These are phyloP conservation scores for Picathartes gymnocephalus DNA, from an alignment of 2,113 vertebrate species.

Conservation along the genomic window DNA sequence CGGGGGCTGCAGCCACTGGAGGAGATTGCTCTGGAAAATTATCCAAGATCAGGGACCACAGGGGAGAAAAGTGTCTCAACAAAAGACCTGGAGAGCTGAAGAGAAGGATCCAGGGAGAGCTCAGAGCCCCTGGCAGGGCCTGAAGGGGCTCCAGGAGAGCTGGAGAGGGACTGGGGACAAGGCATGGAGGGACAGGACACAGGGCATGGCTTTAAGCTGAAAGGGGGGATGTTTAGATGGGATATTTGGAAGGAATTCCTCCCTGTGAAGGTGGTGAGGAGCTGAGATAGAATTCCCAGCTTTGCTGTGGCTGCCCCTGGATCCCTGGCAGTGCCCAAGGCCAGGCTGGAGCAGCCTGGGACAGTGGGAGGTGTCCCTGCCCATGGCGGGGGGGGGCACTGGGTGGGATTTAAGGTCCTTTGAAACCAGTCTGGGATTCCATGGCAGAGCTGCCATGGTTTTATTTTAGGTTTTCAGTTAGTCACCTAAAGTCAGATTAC, in stretches of 20 bases:
- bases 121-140: background rate
- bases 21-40: background rate
- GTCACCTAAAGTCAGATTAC: background rate
- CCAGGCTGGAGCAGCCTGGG: background rate
- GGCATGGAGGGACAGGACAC: background rate
- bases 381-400: background rate
- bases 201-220: background rate
- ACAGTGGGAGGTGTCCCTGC: background rate
- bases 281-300: background rate
- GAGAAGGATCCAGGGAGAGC: background rate
- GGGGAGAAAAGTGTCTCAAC: background rate
- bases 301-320: background rate
- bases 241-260: background rate
- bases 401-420: accelerated
- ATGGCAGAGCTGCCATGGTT: background rate
- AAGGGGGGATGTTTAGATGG: accelerated
- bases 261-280: background rate
- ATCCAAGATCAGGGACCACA: background rate
- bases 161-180: background rate
- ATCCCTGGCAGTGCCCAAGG: background rate
- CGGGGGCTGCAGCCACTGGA: background rate
- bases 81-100: background rate
- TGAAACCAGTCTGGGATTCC: background rate
- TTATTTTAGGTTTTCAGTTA: background rate
- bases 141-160: background rate